Evolutionary conservation across 2,797 vertebrate species (phyloP).

Genomic region (Botia kubotai): DNA sequence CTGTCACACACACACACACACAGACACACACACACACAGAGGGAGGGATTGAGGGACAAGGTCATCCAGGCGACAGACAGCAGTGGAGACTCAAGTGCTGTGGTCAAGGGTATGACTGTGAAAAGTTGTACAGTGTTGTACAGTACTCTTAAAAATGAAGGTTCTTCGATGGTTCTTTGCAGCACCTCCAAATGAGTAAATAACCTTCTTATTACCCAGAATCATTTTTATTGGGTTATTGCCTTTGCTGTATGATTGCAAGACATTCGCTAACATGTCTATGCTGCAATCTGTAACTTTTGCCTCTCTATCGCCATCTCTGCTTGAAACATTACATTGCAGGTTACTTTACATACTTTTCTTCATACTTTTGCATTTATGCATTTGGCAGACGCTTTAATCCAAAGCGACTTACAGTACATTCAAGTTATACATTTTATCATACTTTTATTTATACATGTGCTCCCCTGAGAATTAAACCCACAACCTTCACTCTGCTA

Average conservation of each 20-base stretch:
- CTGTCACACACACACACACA: constrained; percentile 14
- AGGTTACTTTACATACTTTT: too few relatives aligned
- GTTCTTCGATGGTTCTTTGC: not conserved
- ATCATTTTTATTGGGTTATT: constrained; percentile 19
- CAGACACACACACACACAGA: constrained; percentile 2
- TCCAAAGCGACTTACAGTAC: too few relatives aligned
- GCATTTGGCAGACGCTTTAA: too few relatives aligned
- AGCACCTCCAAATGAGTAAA: not conserved
- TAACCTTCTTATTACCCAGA: constrained; percentile 1
- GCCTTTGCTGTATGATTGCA: not conserved
- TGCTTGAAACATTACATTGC: too few relatives aligned
- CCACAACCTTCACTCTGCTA: too few relatives aligned
- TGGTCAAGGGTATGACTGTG: constrained; percentile 31
- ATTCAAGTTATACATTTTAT: too few relatives aligned
- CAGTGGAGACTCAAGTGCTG: constrained; percentile 33
- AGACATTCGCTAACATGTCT: too few relatives aligned
- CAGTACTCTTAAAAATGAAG: constrained; percentile 1
- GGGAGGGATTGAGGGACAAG: constrained; percentile 19
- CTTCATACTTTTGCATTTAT: too few relatives aligned
- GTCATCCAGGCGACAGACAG: constrained; percentile 41
- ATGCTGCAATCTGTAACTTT: too few relatives aligned
- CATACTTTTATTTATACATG: too few relatives aligned
- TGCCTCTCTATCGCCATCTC: too few relatives aligned
- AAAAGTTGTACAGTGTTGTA: not conserved
- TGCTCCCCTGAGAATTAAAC: too few relatives aligned